phyloP scores from a whole-genome alignment of 1,140 invertebrate species.

The Pseudomyrmex pallidus region DNA sequence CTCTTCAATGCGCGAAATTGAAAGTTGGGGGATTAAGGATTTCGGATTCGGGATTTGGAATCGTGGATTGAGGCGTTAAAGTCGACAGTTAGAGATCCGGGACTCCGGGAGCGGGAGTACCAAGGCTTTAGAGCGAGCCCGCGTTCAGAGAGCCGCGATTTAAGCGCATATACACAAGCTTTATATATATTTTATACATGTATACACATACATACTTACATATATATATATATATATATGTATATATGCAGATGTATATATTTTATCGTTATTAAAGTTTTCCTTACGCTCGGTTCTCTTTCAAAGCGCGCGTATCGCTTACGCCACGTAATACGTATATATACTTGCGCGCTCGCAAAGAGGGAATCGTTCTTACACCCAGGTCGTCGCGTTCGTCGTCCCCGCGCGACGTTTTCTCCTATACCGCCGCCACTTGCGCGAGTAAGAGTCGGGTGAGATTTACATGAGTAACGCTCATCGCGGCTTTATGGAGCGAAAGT shows the following conservation, averaged over 20 bases:
- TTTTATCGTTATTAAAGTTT: too few relatives aligned
- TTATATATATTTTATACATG: background rate
- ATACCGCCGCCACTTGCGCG: constrained; percentile 13
- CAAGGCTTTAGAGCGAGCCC: too few relatives aligned
- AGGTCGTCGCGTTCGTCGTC: constrained; percentile 11
- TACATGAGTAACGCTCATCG: constrained; percentile 55
- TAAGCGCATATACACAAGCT: background rate
- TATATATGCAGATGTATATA: too few relatives aligned
- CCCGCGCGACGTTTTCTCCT: constrained; percentile 2
- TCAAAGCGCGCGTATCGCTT: background rate
- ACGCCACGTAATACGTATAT: background rate
- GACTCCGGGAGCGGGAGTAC: background rate
- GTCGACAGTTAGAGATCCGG: background rate
- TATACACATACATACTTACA: too few relatives aligned
- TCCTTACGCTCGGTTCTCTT: background rate
- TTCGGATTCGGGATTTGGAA: background rate
- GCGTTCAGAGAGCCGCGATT: too few relatives aligned
- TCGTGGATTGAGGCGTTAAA: constrained; percentile 1
- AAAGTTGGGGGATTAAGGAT: constrained; percentile 44
- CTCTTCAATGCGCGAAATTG: constrained; percentile 37
- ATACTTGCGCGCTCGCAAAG: constrained; percentile 5
- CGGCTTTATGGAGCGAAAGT: constrained; percentile 53
- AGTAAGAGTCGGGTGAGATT: constrained; percentile 43
- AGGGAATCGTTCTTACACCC: too few relatives aligned
- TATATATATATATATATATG: too few relatives aligned